Evolutionary conservation across 1,140 invertebrate genomes (phyloP), one percentile per base, ranked within the genome.

Genomic region (Saccostrea cuccullata): DNA sequence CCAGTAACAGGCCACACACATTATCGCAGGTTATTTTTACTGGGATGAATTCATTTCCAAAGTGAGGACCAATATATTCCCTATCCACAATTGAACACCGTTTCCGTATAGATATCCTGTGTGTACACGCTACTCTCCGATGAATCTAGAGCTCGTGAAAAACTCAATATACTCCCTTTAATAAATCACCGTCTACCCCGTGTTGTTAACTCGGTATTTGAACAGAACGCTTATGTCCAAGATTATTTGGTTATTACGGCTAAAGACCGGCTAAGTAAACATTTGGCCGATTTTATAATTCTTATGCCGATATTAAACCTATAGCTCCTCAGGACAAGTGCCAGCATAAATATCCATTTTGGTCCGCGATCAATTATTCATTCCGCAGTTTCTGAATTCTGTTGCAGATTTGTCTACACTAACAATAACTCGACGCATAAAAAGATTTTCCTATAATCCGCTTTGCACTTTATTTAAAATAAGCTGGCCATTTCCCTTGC

Each of bases 241-340:
- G 70, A 77, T 30, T 77, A 11, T 77, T 77, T 26, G 13, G 6
- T 73, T 77, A 77, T 77, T 77, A 77, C 11, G 70, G 23, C 70
- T 77, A 30, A 77, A 77, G 23, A 77, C 70, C 26, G 30, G 70
- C 26, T 77, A 77, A 30, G 26, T 26, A 77, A 77, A 77, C 26
- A 77, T 77, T 77, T 77, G 70, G 13, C 23, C 70, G 70, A 77
- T 77, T 77, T 77, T 77, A 30, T 77, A 77, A 77, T 77, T 77
- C 70, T 77, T 77, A 77, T 77, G 70, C 30, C 70, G 70, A 77
- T 77, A 77, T 77, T 77, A 77, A 77, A 77, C 70, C 70, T 77
- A 30, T 26, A 36, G 11, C 11, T 30, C 12, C 26, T 12, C 70
- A 77, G 70, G 70, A 77, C 70, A 36, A 77, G 30, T 15, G 26